Evolutionary conservation across 2,888 invertebrate species (phyloP), one percentile per base, ranked within the genome.

Genomic region (Phaedon cochleariae): DNA sequence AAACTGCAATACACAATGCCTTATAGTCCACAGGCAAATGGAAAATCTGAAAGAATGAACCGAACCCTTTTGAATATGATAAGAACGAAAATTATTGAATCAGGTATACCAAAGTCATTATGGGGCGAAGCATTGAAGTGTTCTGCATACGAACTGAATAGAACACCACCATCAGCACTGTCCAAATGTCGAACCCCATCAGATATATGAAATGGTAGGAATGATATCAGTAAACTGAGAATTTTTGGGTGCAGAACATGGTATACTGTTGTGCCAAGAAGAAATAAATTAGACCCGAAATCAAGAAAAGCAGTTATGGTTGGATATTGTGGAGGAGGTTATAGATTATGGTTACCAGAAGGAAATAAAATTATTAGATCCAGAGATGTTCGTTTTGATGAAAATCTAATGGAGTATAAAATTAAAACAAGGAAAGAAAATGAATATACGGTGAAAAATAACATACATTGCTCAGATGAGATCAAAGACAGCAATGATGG

Each of bases 1-100:
- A n/a, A n/a, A n/a, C n/a, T n/a, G n/a, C n/a, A n/a, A n/a, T n/a
- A n/a, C 60, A 75, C 73, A 20, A 45, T 66, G 37, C 51, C 67
- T 34, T 71, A 75, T 54, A 67, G 54, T 57, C 69, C 73, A 31
- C 73, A 76, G 60, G 66, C 74, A 59, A 76, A 76, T 61, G 73
- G 73, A 7, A 62, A 37, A 46, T 58, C 65, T 0, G 73, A 75
- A 59, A n/a, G 76, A 18, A 68, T 74, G 69, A 76, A 76, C 49
- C 57, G 73, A 64, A 73, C 71, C 6, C 46, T 73, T 20, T 20
- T 74, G 18, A 69, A 73, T 37, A 76, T 64, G 64, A 71, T 69
- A 15, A 55, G 76, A 34, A 65, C 70, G 29, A 72, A 68, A 61
- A 65, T 76, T 22, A 15, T 51, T 2, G 65, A 74, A 29, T 66